Evolutionary conservation across 2,888 invertebrate species (phyloP).

Genomic region (Apodemia mormo): DNA sequence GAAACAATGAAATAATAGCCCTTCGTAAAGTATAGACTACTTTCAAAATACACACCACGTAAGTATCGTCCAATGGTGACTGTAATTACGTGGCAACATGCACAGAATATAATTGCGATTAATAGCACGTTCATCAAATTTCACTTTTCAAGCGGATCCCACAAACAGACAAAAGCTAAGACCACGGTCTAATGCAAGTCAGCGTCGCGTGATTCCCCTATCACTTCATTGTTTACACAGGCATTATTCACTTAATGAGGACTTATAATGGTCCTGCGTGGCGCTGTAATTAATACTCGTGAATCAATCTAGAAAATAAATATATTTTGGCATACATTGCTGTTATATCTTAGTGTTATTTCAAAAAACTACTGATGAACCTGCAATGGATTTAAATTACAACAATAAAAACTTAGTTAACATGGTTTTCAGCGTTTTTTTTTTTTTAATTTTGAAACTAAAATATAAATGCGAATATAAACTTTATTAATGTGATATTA

Average conservation of each 20-base stretch:
- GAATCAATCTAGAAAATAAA: conserved; percentile 28
- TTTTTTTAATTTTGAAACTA: no score
- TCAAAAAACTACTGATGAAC: neutral
- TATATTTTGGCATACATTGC: conserved; percentile 27
- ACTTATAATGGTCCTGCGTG: conserved; percentile 59
- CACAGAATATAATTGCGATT: conserved; percentile 37
- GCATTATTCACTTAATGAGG: conserved; percentile 67
- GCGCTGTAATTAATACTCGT: conserved; percentile 63
- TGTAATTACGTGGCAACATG: conserved; percentile 20
- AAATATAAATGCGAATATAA: no score
- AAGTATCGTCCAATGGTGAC: conserved; percentile 16
- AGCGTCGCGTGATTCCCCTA: conserved; percentile 70
- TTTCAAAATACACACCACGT: neutral
- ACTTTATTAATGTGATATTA: no score
- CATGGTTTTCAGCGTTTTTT: neutral
- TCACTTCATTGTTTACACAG: conserved; percentile 64
- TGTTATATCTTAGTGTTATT: conserved; percentile 8
- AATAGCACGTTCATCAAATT: conserved; percentile 54
- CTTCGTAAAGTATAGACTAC: neutral
- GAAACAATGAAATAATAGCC: conserved; percentile 6
- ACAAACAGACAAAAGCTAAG: conserved; percentile 43
- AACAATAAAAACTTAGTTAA: neutral
- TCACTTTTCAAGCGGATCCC: conserved; percentile 53
- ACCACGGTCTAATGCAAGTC: conserved; percentile 54
- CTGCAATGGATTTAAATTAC: neutral